Evolutionary conservation across 2,888 invertebrate genomes (phyloP).

Genomic region (Archips crataeganus): DNA sequence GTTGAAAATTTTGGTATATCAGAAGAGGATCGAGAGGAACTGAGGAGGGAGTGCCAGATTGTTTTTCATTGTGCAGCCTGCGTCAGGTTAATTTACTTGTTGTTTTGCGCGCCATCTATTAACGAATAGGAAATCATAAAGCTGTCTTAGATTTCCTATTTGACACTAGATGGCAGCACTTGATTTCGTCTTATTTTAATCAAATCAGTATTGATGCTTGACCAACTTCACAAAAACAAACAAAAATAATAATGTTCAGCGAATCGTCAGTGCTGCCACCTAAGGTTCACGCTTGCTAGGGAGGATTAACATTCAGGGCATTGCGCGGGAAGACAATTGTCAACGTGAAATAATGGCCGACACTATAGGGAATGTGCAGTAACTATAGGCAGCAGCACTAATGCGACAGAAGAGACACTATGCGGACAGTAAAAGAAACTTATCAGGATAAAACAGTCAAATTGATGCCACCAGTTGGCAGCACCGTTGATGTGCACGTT

Average conservation of each 20-base stretch:
- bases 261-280: not conserved
- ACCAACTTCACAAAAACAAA: not conserved
- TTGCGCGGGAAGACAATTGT: not conserved
- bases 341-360: not conserved
- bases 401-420: too few species aligned
- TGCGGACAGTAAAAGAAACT: too few species aligned
- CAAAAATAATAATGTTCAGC: not conserved
- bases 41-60: constrained; percentile 88
- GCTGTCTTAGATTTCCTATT: not conserved
- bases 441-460: too few species aligned
- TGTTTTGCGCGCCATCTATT: not conserved
- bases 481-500: too few species aligned
- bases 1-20: constrained; percentile 87
- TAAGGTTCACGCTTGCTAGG: not conserved
- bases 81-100: constrained; percentile 80
- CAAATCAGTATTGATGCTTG: not conserved
- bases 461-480: too few species aligned
- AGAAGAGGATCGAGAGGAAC: constrained; percentile 81
- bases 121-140: not conserved
- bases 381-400: too few species aligned
- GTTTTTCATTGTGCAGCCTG: constrained; percentile 95
- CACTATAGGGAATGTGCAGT: too few species aligned
- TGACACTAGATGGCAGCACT: not conserved
- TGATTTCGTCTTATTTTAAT: not conserved
- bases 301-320: too few species aligned